A percentile compares a stretch with the other conserved stretches of the same genome.
phyloP scores from a whole-genome alignment of 2,888 invertebrate genomes.

The Theristus sp. region DNA sequence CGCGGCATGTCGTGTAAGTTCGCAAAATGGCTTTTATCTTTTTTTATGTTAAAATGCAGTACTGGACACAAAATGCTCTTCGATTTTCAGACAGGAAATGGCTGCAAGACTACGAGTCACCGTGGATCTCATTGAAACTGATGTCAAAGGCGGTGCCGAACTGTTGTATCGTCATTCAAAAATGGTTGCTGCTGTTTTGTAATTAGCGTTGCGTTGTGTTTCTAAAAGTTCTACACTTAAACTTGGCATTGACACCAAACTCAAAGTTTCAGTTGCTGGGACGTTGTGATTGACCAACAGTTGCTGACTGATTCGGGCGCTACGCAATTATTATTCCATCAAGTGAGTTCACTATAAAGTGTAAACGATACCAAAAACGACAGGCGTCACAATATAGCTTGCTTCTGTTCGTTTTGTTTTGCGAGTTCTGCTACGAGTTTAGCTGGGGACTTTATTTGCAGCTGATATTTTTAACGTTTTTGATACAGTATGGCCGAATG shows the following conservation, averaged over 20 bases:
- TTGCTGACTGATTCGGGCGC: slow-evolving; percentile 61
- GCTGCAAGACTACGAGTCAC: slow-evolving; percentile 88
- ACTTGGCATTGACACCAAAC: slow-evolving; percentile 11
- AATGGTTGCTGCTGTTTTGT: background rate
- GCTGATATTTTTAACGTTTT: too few species aligned
- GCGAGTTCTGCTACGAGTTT: too few species aligned
- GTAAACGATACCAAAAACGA: too few species aligned
- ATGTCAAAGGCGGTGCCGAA: background rate
- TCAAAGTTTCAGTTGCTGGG: slow-evolving; percentile 55
- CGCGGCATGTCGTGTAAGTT: too few species aligned
- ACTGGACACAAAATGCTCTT: too few species aligned
- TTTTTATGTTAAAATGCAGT: too few species aligned
- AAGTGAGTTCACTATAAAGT: too few species aligned
- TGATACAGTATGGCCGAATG: too few species aligned
- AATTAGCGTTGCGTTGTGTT: background rate
- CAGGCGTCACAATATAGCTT: too few species aligned
- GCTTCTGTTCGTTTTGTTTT: too few species aligned
- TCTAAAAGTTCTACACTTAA: background rate
- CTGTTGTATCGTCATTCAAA: slow-evolving; percentile 21
- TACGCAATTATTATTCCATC: slow-evolving; percentile 64
- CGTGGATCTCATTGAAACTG: slow-evolving; percentile 57
- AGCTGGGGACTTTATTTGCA: too few species aligned
- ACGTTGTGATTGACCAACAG: slow-evolving; percentile 58
- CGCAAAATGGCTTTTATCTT: too few species aligned
- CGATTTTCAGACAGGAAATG: slow-evolving; percentile 32